Evolutionary conservation across 1,140 invertebrate genomes (phyloP).

Genomic region (Microvelia longipes): DNA sequence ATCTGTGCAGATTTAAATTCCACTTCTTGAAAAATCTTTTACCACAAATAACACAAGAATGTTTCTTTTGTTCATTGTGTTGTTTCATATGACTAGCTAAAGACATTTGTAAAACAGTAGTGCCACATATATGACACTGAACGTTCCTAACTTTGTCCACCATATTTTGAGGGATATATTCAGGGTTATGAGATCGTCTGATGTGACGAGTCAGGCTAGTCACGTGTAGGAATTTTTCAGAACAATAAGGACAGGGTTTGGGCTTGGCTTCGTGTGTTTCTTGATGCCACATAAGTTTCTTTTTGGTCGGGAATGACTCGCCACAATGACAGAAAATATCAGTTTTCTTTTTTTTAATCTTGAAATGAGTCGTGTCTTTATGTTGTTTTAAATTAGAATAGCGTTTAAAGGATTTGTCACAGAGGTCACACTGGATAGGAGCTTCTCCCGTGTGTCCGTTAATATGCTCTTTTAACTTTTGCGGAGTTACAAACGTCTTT

Average conservation of each 20-base stretch:
- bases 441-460: slow-evolving; percentile 65
- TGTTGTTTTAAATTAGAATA: slow-evolving; percentile 76
- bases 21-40: slow-evolving; percentile 75
- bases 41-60: slow-evolving; percentile 63
- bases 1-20: slow-evolving; percentile 73
- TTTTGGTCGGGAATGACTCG: slow-evolving; percentile 59
- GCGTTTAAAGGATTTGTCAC: slow-evolving; percentile 64
- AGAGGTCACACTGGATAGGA: slow-evolving; percentile 63
- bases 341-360: slow-evolving; percentile 47
- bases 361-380: slow-evolving; percentile 49
- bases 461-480: slow-evolving; percentile 61
- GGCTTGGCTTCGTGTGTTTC: slow-evolving; percentile 68
- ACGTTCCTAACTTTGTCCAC: slow-evolving; percentile 48
- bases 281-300: slow-evolving; percentile 67
- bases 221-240: slow-evolving; percentile 65
- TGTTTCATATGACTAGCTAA: slow-evolving; percentile 64
- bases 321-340: slow-evolving; percentile 69
- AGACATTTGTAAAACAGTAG: slow-evolving; percentile 58
- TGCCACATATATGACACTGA: slow-evolving; percentile 62
- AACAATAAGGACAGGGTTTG: slow-evolving; percentile 65
- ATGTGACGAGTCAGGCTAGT: slow-evolving; percentile 69
- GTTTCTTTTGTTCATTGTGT: slow-evolving; percentile 56
- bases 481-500: slow-evolving; percentile 62
- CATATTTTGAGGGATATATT: slow-evolving; percentile 46
- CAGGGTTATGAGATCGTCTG: slow-evolving; percentile 56